These are phyloP conservation scores for Ricordea florida DNA, from an alignment of 92 coral and sea anemone genomes.

Conservation along the genomic window DNA sequence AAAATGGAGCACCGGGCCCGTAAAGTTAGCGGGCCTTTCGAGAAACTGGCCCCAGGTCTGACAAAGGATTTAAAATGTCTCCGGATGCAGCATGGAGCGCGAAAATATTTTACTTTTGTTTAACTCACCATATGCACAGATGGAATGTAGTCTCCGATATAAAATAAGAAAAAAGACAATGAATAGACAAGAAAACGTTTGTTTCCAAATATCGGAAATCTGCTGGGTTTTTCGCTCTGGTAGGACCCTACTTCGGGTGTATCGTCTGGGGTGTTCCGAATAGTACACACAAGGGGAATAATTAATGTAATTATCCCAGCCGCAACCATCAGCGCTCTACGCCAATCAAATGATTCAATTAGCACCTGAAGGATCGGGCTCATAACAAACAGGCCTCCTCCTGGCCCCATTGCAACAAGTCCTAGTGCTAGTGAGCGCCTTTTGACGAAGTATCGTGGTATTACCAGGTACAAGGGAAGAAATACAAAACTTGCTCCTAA, in stretches of 20 bases:
- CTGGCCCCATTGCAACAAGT: slow-evolving; percentile 41
- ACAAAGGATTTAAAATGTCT: too few relatives aligned
- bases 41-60: too few relatives aligned
- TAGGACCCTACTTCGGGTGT: too few relatives aligned
- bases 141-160: slow-evolving; percentile 26
- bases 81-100: too few relatives aligned
- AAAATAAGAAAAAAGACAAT: slow-evolving; percentile 23
- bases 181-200: not conserved
- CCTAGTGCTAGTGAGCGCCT: slow-evolving; percentile 58
- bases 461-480: slow-evolving; percentile 10
- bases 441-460: slow-evolving; percentile 38
- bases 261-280: not conserved
- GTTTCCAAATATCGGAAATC: not conserved
- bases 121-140: slow-evolving; percentile 32
- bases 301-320: slow-evolving; percentile 3
- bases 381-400: slow-evolving; percentile 47
- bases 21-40: too few relatives aligned
- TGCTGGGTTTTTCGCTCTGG: not conserved
- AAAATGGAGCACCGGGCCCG: too few relatives aligned
- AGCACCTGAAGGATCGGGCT: slow-evolving; percentile 27
- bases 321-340: slow-evolving; percentile 18
- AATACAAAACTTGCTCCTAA: slow-evolving; percentile 17
- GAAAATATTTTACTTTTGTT: not conserved
- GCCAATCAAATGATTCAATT: slow-evolving; percentile 42
- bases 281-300: not conserved